phyloP scores from a whole-genome alignment of 2,797 vertebrate genomes.

The Phyllotis vaccarum region DNA sequence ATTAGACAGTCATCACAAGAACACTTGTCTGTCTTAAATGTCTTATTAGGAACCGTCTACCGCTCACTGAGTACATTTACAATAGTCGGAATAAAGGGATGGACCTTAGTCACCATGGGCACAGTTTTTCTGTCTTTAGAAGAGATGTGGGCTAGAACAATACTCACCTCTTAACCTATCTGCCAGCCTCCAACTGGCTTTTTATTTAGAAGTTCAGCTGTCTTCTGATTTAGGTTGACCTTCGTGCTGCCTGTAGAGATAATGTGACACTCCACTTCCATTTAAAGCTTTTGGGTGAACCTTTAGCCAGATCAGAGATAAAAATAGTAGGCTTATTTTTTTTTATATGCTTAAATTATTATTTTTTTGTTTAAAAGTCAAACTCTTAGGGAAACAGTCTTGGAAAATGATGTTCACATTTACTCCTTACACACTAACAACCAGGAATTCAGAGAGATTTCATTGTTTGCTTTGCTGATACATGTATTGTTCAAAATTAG shows the following conservation, averaged over 20 bases:
- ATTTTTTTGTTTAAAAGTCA: conserved; percentile 48
- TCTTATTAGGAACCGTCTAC: not conserved
- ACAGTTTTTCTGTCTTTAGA: not conserved
- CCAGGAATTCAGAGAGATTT: not conserved
- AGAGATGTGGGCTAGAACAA: not conserved
- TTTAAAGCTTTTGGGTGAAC: not conserved
- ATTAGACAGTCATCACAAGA: conserved; percentile 29
- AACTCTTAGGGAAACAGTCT: not conserved
- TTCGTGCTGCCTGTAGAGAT: conserved; percentile 36
- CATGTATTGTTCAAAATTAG: conserved; percentile 38
- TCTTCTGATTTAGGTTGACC: conserved; percentile 48
- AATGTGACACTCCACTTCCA: conserved; percentile 41
- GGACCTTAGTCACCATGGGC: not conserved
- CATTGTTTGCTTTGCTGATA: conserved; percentile 13
- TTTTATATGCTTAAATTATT: not conserved
- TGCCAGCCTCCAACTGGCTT: no score
- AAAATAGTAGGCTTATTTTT: not conserved
- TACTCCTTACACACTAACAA: conserved; percentile 29
- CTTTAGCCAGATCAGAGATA: conserved; percentile 48
- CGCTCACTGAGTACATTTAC: not conserved
- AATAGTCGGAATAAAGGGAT: not conserved
- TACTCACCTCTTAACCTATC: not conserved
- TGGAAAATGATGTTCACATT: conserved; percentile 37
- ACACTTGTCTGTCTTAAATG: not conserved
- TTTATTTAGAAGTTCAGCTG: conserved; percentile 45